Evolutionary conservation across 2,888 invertebrate species (phyloP).

Genomic region (Gastracanthus pulcherrimus): DNA sequence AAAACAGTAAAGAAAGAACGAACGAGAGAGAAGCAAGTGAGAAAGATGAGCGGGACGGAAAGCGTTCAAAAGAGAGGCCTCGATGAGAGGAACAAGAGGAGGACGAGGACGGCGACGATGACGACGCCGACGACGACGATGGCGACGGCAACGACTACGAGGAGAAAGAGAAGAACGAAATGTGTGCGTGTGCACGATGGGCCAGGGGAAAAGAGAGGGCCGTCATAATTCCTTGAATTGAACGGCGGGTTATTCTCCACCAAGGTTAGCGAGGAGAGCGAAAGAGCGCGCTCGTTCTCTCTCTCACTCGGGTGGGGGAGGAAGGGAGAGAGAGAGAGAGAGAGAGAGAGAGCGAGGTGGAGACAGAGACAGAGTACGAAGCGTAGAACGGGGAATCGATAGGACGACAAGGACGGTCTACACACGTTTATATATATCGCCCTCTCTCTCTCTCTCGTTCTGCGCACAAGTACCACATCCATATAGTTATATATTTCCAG

Average conservation of each 20-base stretch:
- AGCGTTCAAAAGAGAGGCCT: slow-evolving; percentile 40
- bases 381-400: slow-evolving; percentile 53
- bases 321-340: neutral
- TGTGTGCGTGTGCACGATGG: slow-evolving; percentile 52
- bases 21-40: neutral
- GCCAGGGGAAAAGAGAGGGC: slow-evolving; percentile 70
- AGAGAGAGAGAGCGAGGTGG: slow-evolving; percentile 13
- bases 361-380: slow-evolving; percentile 11
- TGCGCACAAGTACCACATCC: slow-evolving; percentile 11
- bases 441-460: neutral
- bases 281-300: slow-evolving; percentile 39
- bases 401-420: slow-evolving; percentile 51
- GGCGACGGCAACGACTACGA: neutral
- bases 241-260: slow-evolving; percentile 76
- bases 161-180: slow-evolving; percentile 27
- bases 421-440: neutral
- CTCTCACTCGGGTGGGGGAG: slow-evolving; percentile 2
- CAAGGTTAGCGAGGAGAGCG: slow-evolving; percentile 73
- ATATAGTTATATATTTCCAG: slow-evolving; percentile 40
- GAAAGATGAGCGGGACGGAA: slow-evolving; percentile 24
- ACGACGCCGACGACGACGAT: slow-evolving; percentile 2
- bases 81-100: slow-evolving; percentile 41
- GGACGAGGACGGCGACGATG: slow-evolving; percentile 12
- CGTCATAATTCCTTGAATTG: slow-evolving; percentile 77
- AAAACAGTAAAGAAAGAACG: slow-evolving; percentile 1